Evolutionary conservation across 2,888 invertebrate species (phyloP), one percentile per base, ranked within the genome.

Genomic region (Spatulosminthurus flaviceps): DNA sequence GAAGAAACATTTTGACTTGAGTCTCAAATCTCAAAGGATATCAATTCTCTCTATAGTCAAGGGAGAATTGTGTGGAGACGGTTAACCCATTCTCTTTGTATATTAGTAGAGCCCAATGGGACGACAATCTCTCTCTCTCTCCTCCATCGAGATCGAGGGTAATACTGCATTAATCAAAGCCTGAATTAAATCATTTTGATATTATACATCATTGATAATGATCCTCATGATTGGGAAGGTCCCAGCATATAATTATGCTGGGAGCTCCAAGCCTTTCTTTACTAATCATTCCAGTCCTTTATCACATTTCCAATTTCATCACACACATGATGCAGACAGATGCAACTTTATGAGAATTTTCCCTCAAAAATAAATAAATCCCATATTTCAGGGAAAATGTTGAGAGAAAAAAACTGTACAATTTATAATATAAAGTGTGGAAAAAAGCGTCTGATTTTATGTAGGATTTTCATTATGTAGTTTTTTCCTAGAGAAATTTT

Each of bases 11-110:
- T 76, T 76, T 76, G 66, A 67, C 42, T 76, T 76, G 64, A 34
- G n/a, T n/a, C 67, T 42, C 66, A 76, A 76, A 76, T 76, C 76
- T 76, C 76, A 28, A 41, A 76, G 76, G 76, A 64, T 67, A 76
- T 76, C 69, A 29, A 19, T 64, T 9, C 42, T 34, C 34, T 9
- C 34, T n/a, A n/a, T n/a, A n/a, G n/a, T n/a, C n/a, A n/a, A n/a
- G n/a, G n/a, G n/a, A n/a, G n/a, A n/a, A n/a, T n/a, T n/a, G 67
- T 67, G 76, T 76, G 16, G 22, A 21, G 26, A 26, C n/a, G n/a
- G n/a, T n/a, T 76, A 76, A 76, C 76, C 76, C 76, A 76, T 76
- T 76, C 76, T 28, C n/a, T n/a, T n/a, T n/a, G n/a, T n/a, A n/a
- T n/a, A n/a, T n/a, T n/a, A n/a, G n/a, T n/a, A n/a, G n/a, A n/a